A percentile compares a stretch with the other conserved stretches of the same genome.
Evolutionary conservation across 2,888 invertebrate genomes (phyloP).

Genomic region (Zaprionus lineosus): DNA sequence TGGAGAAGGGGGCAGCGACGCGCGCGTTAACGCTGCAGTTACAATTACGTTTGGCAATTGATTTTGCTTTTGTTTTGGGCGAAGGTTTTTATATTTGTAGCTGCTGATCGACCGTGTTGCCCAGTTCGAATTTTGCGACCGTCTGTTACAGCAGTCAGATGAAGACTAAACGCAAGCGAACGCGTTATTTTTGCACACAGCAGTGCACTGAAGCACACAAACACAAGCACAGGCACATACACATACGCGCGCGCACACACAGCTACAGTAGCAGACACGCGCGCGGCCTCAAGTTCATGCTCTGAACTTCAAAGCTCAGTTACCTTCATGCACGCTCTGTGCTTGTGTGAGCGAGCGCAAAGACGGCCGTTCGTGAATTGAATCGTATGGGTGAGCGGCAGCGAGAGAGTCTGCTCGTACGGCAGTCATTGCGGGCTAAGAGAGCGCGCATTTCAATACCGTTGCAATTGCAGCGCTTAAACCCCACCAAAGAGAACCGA

Average conservation of each 20-base stretch:
- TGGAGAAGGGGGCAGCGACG: constrained; percentile 30
- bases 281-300: constrained; percentile 71
- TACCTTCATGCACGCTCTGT: constrained; percentile 60
- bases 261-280: constrained; percentile 50
- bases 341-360: constrained; percentile 15
- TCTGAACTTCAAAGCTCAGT: constrained; percentile 75
- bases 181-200: constrained; percentile 74
- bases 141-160: constrained; percentile 77
- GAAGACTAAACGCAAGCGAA: constrained; percentile 73
- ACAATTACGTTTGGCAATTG: constrained; percentile 45
- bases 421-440: constrained; percentile 19
- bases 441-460: constrained; percentile 22
- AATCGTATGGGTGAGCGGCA: constrained; percentile 2
- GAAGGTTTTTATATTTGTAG: constrained; percentile 51
- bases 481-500: constrained; percentile 7
- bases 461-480: constrained; percentile 5
- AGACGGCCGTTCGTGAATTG: constrained; percentile 4
- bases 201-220: constrained; percentile 54
- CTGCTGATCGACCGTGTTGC: constrained; percentile 47
- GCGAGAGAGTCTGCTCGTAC: constrained; percentile 15
- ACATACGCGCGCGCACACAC: constrained; percentile 1
- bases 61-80: constrained; percentile 39
- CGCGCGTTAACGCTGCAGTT: constrained; percentile 52
- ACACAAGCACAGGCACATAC: constrained; percentile 8
- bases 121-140: constrained; percentile 65